Percentiles rank a stretch among this genome's conserved stretches.
Conservation (phyloP, 23 tunicate genomes). For the Oikopleura albicans region DNA sequence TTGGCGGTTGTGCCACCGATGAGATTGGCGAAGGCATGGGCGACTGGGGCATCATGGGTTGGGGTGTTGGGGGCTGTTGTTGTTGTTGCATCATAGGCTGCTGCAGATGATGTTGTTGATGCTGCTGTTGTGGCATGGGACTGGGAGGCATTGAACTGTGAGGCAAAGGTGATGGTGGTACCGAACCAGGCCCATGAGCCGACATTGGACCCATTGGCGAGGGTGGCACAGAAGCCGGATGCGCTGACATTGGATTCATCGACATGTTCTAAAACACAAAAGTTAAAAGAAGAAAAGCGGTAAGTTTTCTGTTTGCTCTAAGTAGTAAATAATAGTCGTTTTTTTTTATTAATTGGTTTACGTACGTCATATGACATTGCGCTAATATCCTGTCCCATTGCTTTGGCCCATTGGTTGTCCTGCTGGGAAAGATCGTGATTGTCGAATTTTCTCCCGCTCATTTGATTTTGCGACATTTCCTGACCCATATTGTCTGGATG, state of each 20-base stretch:
- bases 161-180: background rate
- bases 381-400: background rate
- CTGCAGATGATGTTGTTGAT: background rate
- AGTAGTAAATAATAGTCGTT: too few relatives aligned
- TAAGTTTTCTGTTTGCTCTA: too few relatives aligned
- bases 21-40: too few relatives aligned
- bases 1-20: too few relatives aligned
- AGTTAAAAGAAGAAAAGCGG: too few relatives aligned
- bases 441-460: too few relatives aligned
- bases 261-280: too few relatives aligned
- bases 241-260: background rate
- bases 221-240: background rate
- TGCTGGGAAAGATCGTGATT: background rate
- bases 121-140: background rate
- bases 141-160: background rate
- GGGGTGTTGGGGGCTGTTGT: too few relatives aligned
- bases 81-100: too few relatives aligned
- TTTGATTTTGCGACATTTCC: background rate
- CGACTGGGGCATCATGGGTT: too few relatives aligned
- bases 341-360: too few relatives aligned
- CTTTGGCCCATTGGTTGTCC: constrained; percentile 5
- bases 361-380: background rate
- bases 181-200: background rate
- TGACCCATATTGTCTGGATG: background rate
- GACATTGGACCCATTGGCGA: background rate